Evolutionary conservation across 2,888 invertebrate species (phyloP), one percentile per base, ranked within the genome.

Genomic region (Drosophila recens): DNA sequence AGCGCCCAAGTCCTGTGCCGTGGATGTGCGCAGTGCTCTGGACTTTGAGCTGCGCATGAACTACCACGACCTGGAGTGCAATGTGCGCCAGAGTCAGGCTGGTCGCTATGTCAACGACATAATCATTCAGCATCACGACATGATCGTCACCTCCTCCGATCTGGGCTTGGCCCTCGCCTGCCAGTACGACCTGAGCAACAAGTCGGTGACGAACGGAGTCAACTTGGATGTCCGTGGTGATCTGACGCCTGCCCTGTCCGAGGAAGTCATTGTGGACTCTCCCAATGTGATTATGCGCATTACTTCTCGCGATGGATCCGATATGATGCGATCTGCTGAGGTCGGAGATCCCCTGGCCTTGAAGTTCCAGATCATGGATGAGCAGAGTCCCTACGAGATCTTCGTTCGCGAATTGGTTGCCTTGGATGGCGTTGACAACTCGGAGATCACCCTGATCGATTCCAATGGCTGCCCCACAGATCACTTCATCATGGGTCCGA

Each of bases 281-380:
- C 98, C 98, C 71, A 98, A 98, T 93, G 98, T 98, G 67, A 96
- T 97, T 40, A 98, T 98, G 98, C 96, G 96, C 93, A 97, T 97
- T 90, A 97, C 97, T 23, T 96, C 97, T 90, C 95, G 97, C 73
- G 96, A 95, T 88, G 97, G 97, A 67, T 96, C 95, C 88, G 97
- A 97, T 82, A 96, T 96, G 75, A 96, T 97, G 93, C 95, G 96
- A 36, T 96, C 97, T 1, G 97, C 97, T 74, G 97, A 97, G 94
- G 98, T 98, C 72, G 98, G 98, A 83, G 98, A 98, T 94, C 97
- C 98, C 30, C 93, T 98, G 93, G 97, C 97, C 38, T 94, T 98
- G 63, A 95, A 96, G 91, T 98, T 98, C 94, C 97, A 98, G 93
- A 98, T 98, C 89, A 94, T 97, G 92, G 98, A 98, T 92, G 96